A percentile compares a stretch with the other conserved stretches of the same genome.
phyloP scores from a whole-genome alignment of 1,140 invertebrate genomes.

The Scaptomyza pallida region DNA sequence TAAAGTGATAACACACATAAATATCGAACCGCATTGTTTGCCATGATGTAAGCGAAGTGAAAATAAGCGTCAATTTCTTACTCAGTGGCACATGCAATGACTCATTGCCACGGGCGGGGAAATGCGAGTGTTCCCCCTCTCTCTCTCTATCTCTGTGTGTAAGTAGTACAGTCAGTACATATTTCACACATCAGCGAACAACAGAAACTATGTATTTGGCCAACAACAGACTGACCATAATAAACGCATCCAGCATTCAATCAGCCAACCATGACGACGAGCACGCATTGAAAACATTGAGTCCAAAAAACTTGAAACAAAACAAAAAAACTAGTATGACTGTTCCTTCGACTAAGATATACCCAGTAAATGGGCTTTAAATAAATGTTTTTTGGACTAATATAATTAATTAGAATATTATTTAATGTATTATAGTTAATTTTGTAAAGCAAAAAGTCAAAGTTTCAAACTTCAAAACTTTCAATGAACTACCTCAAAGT shows the following conservation, averaged over 20 bases:
- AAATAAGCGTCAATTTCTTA: conserved; percentile 14
- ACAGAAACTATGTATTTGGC: conserved; percentile 16
- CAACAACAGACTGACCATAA: conserved; percentile 57
- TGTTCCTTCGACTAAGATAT: neutral
- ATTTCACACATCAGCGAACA: conserved; percentile 57
- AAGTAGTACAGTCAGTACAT: conserved; percentile 56
- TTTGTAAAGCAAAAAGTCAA: too few relatives aligned
- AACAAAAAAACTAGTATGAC: conserved; percentile 20
- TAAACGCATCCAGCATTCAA: conserved; percentile 51
- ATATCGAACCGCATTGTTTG: conserved; percentile 27
- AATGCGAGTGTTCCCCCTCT: conserved; percentile 12
- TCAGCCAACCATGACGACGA: conserved; percentile 63
- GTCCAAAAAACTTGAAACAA: conserved; percentile 27
- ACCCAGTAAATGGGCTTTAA: neutral
- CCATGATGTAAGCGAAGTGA: conserved; percentile 67
- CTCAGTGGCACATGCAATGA: conserved; percentile 40
- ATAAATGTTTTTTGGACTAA: too few relatives aligned
- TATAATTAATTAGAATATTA: too few relatives aligned
- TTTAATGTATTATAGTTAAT: too few relatives aligned
- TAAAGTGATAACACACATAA: conserved; percentile 37
- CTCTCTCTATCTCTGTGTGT: too few relatives aligned
- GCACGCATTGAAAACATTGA: conserved; percentile 43
- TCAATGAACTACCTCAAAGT: too few relatives aligned
- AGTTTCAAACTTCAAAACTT: too few relatives aligned
- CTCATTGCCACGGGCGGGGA: conserved; percentile 11